These are phyloP conservation scores for Myotis pilosus DNA, from an alignment of 2,797 vertebrate genomes.

Conservation along the genomic window DNA sequence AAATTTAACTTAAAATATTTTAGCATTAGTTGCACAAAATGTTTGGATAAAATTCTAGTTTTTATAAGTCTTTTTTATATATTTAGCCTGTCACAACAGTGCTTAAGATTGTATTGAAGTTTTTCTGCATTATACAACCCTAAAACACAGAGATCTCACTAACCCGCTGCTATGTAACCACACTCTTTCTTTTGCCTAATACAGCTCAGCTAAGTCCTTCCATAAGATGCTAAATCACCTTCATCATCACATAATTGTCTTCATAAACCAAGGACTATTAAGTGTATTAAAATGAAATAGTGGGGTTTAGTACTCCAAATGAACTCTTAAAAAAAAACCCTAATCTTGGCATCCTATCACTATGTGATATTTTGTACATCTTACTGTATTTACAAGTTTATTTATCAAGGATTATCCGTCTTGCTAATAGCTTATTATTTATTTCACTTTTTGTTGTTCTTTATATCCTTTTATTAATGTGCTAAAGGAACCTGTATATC, in stretches of 20 bases:
- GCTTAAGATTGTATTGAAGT: constrained; percentile 87
- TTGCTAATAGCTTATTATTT: constrained; percentile 92
- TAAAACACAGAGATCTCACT: constrained; percentile 86
- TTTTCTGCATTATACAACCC: constrained; percentile 88
- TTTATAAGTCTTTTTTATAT: constrained; percentile 99
- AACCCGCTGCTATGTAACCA: constrained; percentile 84
- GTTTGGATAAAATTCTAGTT: constrained; percentile 97
- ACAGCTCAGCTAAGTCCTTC: constrained; percentile 86
- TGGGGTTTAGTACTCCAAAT: constrained; percentile 83
- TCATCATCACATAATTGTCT: constrained; percentile 85
- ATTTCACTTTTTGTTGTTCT: constrained; percentile 92
- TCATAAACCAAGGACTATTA: constrained; percentile 86
- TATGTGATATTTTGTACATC: constrained; percentile 97
- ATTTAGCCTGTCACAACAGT: constrained; percentile 91
- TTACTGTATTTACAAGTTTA: constrained; percentile 94
- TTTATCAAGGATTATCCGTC: constrained; percentile 92
- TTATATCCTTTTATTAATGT: constrained; percentile 90
- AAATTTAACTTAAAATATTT: constrained; percentile 90
- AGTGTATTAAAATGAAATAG: constrained; percentile 85
- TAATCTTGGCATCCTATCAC: constrained; percentile 94
- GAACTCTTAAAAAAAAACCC: constrained; percentile 86
- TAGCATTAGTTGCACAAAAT: constrained; percentile 91
- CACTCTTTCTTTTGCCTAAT: constrained; percentile 86
- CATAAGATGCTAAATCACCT: constrained; percentile 86
- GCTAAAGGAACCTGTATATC: constrained; percentile 87